Conservation (phyloP, 2,888 invertebrate species). For the Thymelicus acteon region DNA sequence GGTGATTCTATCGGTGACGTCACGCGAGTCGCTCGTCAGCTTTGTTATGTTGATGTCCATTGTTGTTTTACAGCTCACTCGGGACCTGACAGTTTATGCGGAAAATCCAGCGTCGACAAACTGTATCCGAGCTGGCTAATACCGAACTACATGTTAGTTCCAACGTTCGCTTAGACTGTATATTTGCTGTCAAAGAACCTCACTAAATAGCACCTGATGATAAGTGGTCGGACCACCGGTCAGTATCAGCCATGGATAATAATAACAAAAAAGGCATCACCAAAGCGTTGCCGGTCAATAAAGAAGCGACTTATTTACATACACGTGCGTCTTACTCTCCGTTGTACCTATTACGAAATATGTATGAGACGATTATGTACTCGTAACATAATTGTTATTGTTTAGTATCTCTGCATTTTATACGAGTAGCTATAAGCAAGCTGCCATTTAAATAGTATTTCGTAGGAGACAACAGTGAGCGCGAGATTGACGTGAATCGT, state of each 20-base stretch:
- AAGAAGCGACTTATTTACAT: too few relatives aligned
- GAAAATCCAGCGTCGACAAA: slow-evolving; percentile 32
- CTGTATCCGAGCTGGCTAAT: slow-evolving; percentile 22
- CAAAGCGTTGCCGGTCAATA: too few relatives aligned
- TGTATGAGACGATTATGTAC: not conserved
- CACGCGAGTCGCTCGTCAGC: slow-evolving; percentile 78
- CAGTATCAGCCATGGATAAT: too few relatives aligned
- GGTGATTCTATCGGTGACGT: slow-evolving; percentile 60
- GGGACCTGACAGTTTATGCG: slow-evolving; percentile 41
- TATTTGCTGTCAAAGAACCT: not conserved
- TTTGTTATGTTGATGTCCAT: slow-evolving; percentile 51
- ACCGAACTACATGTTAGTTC: slow-evolving; percentile 11
- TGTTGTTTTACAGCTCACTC: slow-evolving; percentile 60
- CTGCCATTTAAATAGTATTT: not conserved
- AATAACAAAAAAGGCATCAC: too few relatives aligned
- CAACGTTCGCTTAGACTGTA: not conserved
- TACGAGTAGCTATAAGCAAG: not conserved
- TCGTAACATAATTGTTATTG: not conserved
- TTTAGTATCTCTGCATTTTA: not conserved
- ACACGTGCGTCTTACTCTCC: too few relatives aligned
- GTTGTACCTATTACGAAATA: not conserved
- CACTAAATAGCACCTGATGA: too few relatives aligned
- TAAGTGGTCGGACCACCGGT: too few relatives aligned
- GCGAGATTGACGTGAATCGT: slow-evolving; percentile 16
- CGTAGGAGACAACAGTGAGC: slow-evolving; percentile 11